Evolutionary conservation across 2,888 invertebrate genomes (phyloP).

Genomic region (Aradus depressus): DNA sequence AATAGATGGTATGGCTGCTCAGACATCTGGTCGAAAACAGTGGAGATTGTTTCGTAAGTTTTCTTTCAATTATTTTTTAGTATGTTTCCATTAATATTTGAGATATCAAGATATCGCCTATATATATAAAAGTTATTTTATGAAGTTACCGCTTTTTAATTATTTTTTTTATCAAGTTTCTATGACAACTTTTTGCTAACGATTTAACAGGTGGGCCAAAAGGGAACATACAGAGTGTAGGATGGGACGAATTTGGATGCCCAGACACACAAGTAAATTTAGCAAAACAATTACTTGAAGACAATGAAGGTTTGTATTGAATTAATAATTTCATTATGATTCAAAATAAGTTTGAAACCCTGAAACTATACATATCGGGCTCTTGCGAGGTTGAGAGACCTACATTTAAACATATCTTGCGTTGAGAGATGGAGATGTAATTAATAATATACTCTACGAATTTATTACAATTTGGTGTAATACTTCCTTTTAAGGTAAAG

Average conservation of each 20-base stretch:
- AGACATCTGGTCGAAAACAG: slow-evolving; percentile 42
- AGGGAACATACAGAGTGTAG: slow-evolving; percentile 22
- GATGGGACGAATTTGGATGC: slow-evolving; percentile 69
- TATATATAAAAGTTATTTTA: neutral
- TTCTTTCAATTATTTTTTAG: neutral
- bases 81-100: neutral
- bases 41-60: slow-evolving; percentile 61
- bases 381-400: no score
- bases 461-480: no score
- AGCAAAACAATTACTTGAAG: slow-evolving; percentile 70
- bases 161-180: neutral
- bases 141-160: neutral
- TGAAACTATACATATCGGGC: no score
- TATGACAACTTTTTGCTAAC: neutral
- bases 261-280: slow-evolving; percentile 79
- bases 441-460: no score
- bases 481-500: no score
- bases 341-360: no score
- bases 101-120: neutral
- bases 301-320: slow-evolving; percentile 53
- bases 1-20: slow-evolving; percentile 18
- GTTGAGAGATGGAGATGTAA: no score
- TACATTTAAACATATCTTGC: no score
- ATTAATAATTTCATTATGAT: neutral
- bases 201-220: slow-evolving; percentile 15